Conservation (phyloP, 2,113 vertebrate genomes). For the Semnornis frantzii region DNA sequence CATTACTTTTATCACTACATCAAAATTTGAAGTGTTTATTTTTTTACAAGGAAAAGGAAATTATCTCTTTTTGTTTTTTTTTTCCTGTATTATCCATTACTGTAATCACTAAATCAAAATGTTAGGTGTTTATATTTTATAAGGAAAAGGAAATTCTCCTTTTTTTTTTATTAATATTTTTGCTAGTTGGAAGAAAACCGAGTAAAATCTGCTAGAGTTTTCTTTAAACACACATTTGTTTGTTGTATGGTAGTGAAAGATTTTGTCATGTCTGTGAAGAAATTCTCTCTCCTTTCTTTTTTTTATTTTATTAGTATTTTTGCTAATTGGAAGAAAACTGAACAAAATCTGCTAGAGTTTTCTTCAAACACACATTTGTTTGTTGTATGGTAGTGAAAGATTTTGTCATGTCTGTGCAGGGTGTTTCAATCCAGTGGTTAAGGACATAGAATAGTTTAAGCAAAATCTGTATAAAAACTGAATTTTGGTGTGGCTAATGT, state of each 20-base stretch:
- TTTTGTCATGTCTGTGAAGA: neutral
- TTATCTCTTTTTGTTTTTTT: no score
- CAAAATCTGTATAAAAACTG: neutral
- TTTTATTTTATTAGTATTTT: no score
- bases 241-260: neutral
- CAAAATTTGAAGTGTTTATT: neutral
- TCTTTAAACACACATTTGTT: neutral
- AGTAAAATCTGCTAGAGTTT: neutral
- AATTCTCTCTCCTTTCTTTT: no score
- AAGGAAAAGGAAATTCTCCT: no score
- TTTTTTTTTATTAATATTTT: neutral
- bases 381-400: neutral
- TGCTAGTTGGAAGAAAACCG: no score
- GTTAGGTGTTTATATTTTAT: no score
- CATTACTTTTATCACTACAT: neutral
- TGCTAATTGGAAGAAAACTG: no score
- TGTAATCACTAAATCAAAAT: no score
- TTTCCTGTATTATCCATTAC: no score
- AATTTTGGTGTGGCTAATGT: neutral
- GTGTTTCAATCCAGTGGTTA: neutral
- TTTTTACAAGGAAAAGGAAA: neutral
- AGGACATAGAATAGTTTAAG: neutral
- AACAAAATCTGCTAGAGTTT: neutral
- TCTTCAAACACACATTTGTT: neutral
- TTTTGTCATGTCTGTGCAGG: accelerated